Evolutionary conservation across 1,140 invertebrate genomes (phyloP).

Genomic region (Coenobita brevimanus): DNA sequence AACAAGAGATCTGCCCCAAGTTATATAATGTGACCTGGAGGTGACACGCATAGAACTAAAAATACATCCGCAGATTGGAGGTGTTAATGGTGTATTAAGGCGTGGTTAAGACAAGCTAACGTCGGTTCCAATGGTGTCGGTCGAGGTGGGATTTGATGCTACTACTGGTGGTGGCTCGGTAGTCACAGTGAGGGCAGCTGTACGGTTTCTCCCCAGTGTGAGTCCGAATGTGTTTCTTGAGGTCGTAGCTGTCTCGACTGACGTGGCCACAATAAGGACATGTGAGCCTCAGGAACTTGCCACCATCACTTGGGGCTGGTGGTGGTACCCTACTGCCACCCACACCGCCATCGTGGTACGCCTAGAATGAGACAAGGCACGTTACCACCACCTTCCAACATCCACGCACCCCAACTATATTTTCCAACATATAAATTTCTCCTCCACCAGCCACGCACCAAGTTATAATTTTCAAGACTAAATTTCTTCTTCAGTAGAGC

Average conservation of each 20-base stretch:
- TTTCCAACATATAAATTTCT: too few species aligned
- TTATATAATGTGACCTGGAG: too few species aligned
- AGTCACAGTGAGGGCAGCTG: slow-evolving; percentile 39
- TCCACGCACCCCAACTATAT: not conserved
- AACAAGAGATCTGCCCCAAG: too few species aligned
- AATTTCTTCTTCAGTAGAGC: too few species aligned
- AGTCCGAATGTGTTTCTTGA: slow-evolving; percentile 58
- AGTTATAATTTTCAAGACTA: too few species aligned
- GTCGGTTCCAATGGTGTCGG: slow-evolving; percentile 38
- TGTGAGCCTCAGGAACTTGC: slow-evolving; percentile 49
- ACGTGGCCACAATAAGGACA: slow-evolving; percentile 50
- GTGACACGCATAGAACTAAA: too few species aligned
- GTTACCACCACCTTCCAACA: slow-evolving; percentile 45
- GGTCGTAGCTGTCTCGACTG: slow-evolving; percentile 60
- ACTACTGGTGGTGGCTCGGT: slow-evolving; percentile 57
- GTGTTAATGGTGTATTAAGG: too few species aligned
- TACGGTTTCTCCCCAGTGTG: slow-evolving; percentile 53
- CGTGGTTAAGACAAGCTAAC: not conserved
- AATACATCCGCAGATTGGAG: too few species aligned
- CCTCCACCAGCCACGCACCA: too few species aligned
- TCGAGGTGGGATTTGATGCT: slow-evolving; percentile 53
- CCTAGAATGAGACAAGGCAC: slow-evolving; percentile 60
- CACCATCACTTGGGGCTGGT: not conserved
- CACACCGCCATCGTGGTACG: slow-evolving; percentile 46
- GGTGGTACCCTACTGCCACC: slow-evolving; percentile 47